A percentile compares a stretch with the other conserved stretches of the same genome.
Conservation (phyloP, 1,140 invertebrate genomes). For the Telenomus remus region DNA sequence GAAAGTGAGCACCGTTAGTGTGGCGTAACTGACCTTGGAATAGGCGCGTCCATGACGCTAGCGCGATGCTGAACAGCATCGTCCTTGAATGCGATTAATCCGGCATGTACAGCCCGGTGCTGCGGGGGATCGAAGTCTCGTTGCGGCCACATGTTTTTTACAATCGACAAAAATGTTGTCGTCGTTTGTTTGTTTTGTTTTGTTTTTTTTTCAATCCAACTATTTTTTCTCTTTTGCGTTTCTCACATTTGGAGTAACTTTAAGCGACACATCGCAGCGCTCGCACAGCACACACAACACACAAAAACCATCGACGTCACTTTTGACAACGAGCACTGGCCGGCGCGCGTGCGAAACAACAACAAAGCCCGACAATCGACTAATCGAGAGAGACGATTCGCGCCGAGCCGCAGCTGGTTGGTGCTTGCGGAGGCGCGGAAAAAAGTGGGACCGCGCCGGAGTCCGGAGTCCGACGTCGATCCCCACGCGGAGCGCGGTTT, state of each 20-base stretch:
- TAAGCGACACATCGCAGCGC: not conserved
- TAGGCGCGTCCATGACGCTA: conserved; percentile 53
- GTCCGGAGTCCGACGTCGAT: conserved; percentile 43
- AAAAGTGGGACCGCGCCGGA: conserved; percentile 33
- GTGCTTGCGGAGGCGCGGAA: conserved; percentile 23
- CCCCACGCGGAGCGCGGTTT: conserved; percentile 17
- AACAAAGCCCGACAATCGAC: conserved; percentile 32
- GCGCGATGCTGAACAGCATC: conserved; percentile 48
- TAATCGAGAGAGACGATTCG: conserved; percentile 32
- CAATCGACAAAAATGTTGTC: not conserved
- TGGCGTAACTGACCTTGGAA: conserved; percentile 59
- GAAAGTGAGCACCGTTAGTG: conserved; percentile 47
- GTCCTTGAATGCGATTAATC: conserved; percentile 52
- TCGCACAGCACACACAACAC: not conserved
- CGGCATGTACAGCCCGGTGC: conserved; percentile 43
- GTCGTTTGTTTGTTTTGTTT: too few species aligned
- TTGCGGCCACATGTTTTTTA: conserved; percentile 62
- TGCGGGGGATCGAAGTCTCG: conserved; percentile 38
- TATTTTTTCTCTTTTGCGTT: too few species aligned
- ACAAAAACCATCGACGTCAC: too few species aligned
- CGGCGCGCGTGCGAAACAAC: not conserved
- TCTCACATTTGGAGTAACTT: too few species aligned
- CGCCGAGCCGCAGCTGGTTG: conserved; percentile 22
- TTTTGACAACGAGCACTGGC: not conserved
- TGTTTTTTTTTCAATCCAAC: too few species aligned